Conservation (phyloP, 2,888 invertebrate genomes). For the Lissocephala sabroskyi region DNA sequence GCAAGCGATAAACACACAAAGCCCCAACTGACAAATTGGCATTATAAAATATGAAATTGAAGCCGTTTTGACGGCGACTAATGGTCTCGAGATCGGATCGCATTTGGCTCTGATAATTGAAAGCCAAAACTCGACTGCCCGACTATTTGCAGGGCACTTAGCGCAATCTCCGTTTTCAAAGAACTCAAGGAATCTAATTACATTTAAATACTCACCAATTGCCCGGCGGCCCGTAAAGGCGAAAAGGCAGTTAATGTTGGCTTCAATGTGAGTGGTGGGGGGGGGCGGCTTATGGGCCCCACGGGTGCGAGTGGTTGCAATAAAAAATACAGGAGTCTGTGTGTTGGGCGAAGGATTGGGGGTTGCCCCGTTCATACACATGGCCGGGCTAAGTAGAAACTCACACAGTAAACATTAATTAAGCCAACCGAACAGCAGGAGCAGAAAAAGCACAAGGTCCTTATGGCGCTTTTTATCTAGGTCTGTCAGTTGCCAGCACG, state of each 20-base stretch:
- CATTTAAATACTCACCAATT: slow-evolving; percentile 8
- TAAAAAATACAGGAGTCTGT: slow-evolving; percentile 36
- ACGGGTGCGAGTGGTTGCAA: slow-evolving; percentile 20
- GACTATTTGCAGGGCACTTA: too few species aligned
- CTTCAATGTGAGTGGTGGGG: background rate
- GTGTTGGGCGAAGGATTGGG: background rate
- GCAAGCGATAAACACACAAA: too few species aligned
- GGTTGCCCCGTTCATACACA: background rate
- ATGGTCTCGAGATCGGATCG: too few species aligned
- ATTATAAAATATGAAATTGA: too few species aligned
- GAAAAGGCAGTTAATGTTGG: background rate
- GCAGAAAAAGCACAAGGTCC: slow-evolving; percentile 17
- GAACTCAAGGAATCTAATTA: too few species aligned
- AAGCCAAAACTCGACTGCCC: too few species aligned
- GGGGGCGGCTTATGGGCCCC: background rate
- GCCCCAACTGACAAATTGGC: too few species aligned
- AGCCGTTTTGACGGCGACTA: too few species aligned
- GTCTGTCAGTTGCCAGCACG: background rate
- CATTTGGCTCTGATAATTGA: too few species aligned
- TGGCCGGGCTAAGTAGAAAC: background rate
- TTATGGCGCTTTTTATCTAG: slow-evolving; percentile 1
- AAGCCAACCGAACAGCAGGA: slow-evolving; percentile 25
- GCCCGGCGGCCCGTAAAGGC: too few species aligned
- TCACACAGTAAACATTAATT: slow-evolving; percentile 46
- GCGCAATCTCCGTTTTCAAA: too few species aligned